These are phyloP conservation scores for Pyxicephalus adspersus DNA, from an alignment of 2,113 vertebrate genomes.

Conservation along the genomic window DNA sequence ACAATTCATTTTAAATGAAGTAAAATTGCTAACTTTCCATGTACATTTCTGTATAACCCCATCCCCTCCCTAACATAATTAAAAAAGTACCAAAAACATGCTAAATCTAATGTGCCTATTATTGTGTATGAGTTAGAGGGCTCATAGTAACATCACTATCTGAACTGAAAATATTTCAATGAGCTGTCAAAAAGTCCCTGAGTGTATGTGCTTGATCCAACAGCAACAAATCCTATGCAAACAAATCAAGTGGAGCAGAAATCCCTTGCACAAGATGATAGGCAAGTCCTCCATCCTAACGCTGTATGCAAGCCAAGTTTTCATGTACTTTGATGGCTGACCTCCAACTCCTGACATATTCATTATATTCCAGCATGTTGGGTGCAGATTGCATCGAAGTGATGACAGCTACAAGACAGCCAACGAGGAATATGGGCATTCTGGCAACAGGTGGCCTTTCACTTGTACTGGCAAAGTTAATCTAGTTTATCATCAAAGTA, in stretches of 20 bases:
- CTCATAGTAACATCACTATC: constrained; percentile 74
- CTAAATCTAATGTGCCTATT: constrained; percentile 64
- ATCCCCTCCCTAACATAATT: background rate
- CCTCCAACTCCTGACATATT: constrained; percentile 87
- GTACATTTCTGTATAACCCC: no score
- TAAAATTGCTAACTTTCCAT: no score
- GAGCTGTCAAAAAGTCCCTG: constrained; percentile 81
- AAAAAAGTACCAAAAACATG: background rate
- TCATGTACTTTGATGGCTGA: constrained; percentile 87
- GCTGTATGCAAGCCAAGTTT: constrained; percentile 80
- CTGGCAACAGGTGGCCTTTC: constrained; percentile 86
- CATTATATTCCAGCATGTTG: constrained; percentile 85
- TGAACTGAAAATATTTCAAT: constrained; percentile 79
- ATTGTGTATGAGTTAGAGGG: constrained; percentile 66
- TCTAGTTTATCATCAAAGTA: constrained; percentile 84
- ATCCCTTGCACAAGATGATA: constrained; percentile 80
- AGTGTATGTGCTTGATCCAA: constrained; percentile 77
- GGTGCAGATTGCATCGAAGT: constrained; percentile 78
- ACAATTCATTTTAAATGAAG: no score
- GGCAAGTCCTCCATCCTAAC: constrained; percentile 76
- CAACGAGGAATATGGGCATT: constrained; percentile 80
- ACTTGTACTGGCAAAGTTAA: constrained; percentile 82
- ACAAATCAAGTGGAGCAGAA: constrained; percentile 85
- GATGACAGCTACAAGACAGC: constrained; percentile 87
- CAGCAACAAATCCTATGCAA: constrained; percentile 84